Evolutionary conservation across 2,888 invertebrate genomes (phyloP).

Genomic region (Malacosoma neustria): DNA sequence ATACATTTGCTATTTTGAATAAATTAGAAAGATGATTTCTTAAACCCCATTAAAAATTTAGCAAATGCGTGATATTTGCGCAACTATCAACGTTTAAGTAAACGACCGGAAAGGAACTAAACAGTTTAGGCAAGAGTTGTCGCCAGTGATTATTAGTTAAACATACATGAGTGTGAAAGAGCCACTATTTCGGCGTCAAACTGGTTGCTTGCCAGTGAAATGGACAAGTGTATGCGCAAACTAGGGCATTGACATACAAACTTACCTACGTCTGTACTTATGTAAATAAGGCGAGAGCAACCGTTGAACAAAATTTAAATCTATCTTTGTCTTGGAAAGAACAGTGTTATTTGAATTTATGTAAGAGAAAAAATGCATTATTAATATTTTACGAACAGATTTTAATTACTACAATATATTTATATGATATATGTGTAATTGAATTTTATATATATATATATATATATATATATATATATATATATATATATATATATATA

Average conservation of each 20-base stretch:
- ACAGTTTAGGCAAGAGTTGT: slow-evolving; percentile 22
- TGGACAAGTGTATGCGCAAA: slow-evolving; percentile 38
- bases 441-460: no score
- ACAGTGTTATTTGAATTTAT: no score
- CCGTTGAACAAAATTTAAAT: no score
- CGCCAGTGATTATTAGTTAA: slow-evolving; percentile 22
- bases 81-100: slow-evolving; percentile 5
- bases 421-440: no score
- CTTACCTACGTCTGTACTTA: slow-evolving; percentile 5
- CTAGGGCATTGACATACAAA: slow-evolving; percentile 37
- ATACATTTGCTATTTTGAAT: no score
- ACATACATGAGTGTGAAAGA: slow-evolving; percentile 22
- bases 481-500: no score
- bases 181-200: slow-evolving; percentile 34
- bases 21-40: not conserved
- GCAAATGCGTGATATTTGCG: slow-evolving; percentile 8
- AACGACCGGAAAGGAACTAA: slow-evolving; percentile 16
- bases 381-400: no score
- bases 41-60: not conserved
- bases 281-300: not conserved
- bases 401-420: no score
- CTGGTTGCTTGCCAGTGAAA: slow-evolving; percentile 51
- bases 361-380: no score
- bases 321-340: no score
- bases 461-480: no score